phyloP scores from a whole-genome alignment of 1,140 invertebrate species.

The Leptonema lineaticorne region DNA sequence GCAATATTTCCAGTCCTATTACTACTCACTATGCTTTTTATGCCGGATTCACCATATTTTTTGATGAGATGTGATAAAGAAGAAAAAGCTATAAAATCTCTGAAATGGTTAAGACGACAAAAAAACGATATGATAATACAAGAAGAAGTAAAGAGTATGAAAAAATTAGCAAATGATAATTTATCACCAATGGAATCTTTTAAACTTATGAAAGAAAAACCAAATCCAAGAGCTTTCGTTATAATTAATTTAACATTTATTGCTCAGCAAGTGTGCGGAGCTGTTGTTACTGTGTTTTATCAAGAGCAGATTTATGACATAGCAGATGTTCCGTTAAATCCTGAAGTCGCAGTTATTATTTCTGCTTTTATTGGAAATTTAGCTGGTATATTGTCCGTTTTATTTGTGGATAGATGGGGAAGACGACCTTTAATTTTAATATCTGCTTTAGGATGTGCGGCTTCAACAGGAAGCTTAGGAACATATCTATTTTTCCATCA shows the following conservation, averaged over 20 bases:
- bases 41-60: constrained; percentile 39
- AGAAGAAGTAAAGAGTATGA: constrained; percentile 37
- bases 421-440: constrained; percentile 35
- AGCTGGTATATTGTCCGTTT: constrained; percentile 29
- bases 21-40: constrained; percentile 26
- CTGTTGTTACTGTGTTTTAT: constrained; percentile 38
- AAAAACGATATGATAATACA: constrained; percentile 31
- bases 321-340: constrained; percentile 17
- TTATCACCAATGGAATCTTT: constrained; percentile 19
- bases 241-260: constrained; percentile 35
- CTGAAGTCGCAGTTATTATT: constrained; percentile 35
- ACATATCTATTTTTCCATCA: constrained; percentile 36
- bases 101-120: constrained; percentile 36
- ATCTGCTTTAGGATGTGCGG: constrained; percentile 34
- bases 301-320: constrained; percentile 38
- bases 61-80: constrained; percentile 37
- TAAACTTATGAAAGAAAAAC: constrained; percentile 27
- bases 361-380: constrained; percentile 32
- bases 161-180: constrained; percentile 32
- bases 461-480: constrained; percentile 30
- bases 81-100: constrained; percentile 32
- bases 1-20: constrained; percentile 35
- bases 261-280: constrained; percentile 35
- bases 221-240: constrained; percentile 38
- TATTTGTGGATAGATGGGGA: constrained; percentile 40